Conservation (phyloP, 2,888 invertebrate species). For the Macrosoma leucophasiata region DNA sequence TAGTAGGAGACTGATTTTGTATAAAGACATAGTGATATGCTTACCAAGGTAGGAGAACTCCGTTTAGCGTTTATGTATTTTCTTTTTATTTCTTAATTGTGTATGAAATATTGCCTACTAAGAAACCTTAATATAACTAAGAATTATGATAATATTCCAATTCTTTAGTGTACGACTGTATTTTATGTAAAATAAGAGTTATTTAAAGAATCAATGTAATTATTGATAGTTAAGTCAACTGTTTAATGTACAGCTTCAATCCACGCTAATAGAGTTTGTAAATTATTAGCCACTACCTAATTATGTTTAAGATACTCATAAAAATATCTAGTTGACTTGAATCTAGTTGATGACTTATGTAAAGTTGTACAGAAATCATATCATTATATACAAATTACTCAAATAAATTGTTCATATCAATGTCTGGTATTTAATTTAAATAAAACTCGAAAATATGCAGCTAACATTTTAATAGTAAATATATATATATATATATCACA, state of each 20-base stretch:
- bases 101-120: conserved; percentile 41
- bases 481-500: too few relatives aligned
- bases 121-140: conserved; percentile 41
- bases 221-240: conserved; percentile 53
- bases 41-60: conserved; percentile 56
- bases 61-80: conserved; percentile 39
- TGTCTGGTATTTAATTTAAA: conserved; percentile 27
- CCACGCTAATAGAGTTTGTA: conserved; percentile 61
- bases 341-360: conserved; percentile 70
- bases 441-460: conserved; percentile 4
- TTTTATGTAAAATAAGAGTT: conserved; percentile 58
- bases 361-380: conserved; percentile 75
- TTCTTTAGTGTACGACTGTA: conserved; percentile 60
- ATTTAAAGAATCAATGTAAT: conserved; percentile 35
- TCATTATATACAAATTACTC: conserved; percentile 71
- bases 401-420: conserved; percentile 74
- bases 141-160: conserved; percentile 55
- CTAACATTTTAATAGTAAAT: too few relatives aligned
- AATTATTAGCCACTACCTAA: conserved; percentile 68
- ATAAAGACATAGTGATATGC: conserved; percentile 62
- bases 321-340: conserved; percentile 69
- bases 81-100: conserved; percentile 36
- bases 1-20: conserved; percentile 75
- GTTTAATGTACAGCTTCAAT: conserved; percentile 63
- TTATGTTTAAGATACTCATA: conserved; percentile 68